Percentiles rank a stretch among this genome's conserved stretches.
phyloP scores from a whole-genome alignment of 1,140 invertebrate species.

The Cotesia typhae region DNA sequence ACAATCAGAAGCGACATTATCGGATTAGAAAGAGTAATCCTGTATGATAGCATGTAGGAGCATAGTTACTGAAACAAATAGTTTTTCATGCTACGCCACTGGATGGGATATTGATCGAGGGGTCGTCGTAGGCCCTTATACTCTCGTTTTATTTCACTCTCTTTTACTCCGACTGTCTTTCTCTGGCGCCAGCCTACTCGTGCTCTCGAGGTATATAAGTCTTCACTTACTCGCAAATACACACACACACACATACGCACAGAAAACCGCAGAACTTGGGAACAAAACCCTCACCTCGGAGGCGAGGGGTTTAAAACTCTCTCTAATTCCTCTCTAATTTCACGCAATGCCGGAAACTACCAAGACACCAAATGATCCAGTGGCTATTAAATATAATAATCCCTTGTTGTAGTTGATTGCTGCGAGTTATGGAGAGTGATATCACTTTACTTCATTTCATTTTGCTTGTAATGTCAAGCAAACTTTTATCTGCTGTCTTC shows the following conservation, averaged over 20 bases:
- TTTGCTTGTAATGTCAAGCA: no score
- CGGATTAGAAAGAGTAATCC: no score
- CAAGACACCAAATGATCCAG: background rate
- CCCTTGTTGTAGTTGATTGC: no score
- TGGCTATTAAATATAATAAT: background rate
- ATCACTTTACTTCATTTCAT: no score
- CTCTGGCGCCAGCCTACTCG: slow-evolving; percentile 36
- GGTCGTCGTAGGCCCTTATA: slow-evolving; percentile 47
- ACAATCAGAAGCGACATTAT: no score
- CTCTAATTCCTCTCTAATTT: slow-evolving; percentile 2
- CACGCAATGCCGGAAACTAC: background rate
- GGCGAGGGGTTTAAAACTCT: slow-evolving; percentile 1
- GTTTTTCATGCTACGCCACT: slow-evolving; percentile 52
- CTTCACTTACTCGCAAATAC: background rate
- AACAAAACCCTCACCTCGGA: background rate
- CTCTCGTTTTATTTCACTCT: background rate
- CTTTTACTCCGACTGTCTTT: slow-evolving; percentile 29
- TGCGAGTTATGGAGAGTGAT: no score
- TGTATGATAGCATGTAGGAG: no score
- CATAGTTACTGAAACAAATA: slow-evolving; percentile 40
- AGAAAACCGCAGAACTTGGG: background rate
- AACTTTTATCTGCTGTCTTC: background rate
- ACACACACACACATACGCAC: background rate
- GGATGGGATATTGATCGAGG: slow-evolving; percentile 55
- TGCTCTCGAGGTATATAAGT: slow-evolving; percentile 15